Percentiles rank a stretch among this genome's conserved stretches.
These are phyloP conservation scores for Rynchops niger DNA, from an alignment of 2,113 vertebrate species.

Conservation along the genomic window DNA sequence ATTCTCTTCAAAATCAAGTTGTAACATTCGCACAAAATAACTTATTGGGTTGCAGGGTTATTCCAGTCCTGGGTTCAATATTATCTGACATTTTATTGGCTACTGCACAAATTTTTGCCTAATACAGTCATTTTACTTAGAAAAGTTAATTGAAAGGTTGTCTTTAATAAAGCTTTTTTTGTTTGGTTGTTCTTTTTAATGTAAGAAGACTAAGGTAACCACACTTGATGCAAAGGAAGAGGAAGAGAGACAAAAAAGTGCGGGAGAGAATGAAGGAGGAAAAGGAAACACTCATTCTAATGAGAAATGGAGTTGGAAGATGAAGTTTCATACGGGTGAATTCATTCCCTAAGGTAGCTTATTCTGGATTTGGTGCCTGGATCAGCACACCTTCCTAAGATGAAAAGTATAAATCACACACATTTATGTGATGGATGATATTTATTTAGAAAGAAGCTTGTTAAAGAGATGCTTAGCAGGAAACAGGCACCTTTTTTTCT, in stretches of 20 bases:
- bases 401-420: slow-evolving; percentile 15
- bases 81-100: slow-evolving; percentile 73
- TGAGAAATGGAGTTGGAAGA: neutral
- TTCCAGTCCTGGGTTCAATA: slow-evolving; percentile 63
- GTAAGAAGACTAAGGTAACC: neutral
- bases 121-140: slow-evolving; percentile 63
- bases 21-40: slow-evolving; percentile 74
- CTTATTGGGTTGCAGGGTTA: slow-evolving; percentile 64
- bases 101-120: slow-evolving; percentile 68
- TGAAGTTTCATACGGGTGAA: neutral
- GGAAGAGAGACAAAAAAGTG: neutral
- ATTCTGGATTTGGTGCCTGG: neutral
- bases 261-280: neutral
- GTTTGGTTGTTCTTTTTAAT: neutral
- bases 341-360: neutral
- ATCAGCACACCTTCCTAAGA: neutral
- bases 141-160: slow-evolving; percentile 66
- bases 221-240: neutral
- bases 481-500: neutral
- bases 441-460: neutral
- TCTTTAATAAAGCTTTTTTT: slow-evolving; percentile 9
- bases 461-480: neutral
- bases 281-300: neutral
- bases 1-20: slow-evolving; percentile 74
- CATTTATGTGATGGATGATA: neutral